Percentiles rank a stretch among this genome's conserved stretches.
Conservation (phyloP, 2,113 vertebrate genomes). For the Scophthalmus maximus region DNA sequence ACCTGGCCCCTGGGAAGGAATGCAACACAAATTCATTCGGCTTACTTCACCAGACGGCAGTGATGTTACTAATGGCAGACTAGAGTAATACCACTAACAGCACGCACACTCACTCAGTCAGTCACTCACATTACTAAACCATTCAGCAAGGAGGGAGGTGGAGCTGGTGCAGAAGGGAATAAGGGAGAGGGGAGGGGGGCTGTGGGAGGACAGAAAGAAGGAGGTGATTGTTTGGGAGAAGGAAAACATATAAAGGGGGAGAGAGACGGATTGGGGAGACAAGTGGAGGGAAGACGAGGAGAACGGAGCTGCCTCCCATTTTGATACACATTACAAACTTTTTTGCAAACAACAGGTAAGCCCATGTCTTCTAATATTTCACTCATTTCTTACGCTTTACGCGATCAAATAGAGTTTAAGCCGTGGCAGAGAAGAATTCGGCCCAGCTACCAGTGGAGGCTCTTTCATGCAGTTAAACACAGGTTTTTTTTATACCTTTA, state of each 20-base stretch:
- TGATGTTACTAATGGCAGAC: conserved; percentile 33
- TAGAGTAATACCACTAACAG: conserved; percentile 3
- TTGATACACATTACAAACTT: neutral
- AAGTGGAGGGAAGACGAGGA: conserved; percentile 17
- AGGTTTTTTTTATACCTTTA: neutral
- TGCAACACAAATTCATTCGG: neutral
- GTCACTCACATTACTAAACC: conserved; percentile 27
- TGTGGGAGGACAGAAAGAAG: conserved; percentile 64
- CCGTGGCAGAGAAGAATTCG: neutral
- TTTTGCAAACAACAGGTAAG: conserved; percentile 54
- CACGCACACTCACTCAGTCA: conserved; percentile 29
- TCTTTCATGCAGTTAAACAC: neutral
- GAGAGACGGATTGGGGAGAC: conserved; percentile 47
- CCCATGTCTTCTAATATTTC: neutral
- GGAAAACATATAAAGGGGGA: conserved; percentile 47
- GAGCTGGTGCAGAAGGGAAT: conserved; percentile 44
- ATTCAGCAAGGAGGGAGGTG: conserved; percentile 50
- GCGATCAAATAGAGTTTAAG: neutral
- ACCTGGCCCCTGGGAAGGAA: conserved; percentile 1
- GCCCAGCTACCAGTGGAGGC: neutral
- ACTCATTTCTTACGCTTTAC: neutral
- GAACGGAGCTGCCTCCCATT: neutral
- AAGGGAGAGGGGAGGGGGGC: conserved; percentile 6
- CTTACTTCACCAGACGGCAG: neutral
- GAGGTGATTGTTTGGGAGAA: conserved; percentile 60